Base-by-base conservation (phyloP, 1,140 invertebrate species). In the Muscidifurax raptorellus region DNA sequence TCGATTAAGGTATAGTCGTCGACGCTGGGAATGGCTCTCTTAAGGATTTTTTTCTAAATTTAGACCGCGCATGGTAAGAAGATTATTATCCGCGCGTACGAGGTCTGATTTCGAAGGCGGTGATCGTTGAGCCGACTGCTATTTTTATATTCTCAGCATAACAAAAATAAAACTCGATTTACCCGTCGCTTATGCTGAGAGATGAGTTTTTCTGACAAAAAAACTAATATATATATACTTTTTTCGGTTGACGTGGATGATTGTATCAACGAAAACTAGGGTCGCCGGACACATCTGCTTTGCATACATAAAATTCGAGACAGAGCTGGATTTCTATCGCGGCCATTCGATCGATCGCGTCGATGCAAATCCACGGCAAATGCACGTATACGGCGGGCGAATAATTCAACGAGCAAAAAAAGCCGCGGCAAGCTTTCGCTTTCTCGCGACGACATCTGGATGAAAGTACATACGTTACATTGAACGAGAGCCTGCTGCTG, bases 281-380 rank as follows among this genome's bases (percentile, higher is more conserved):
- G 36, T 40, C 36, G 36, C 15, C 52, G 22, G 52, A 59, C 22
- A 59, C 27, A 12, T 4, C 27, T 71, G 36, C 22, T 74, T 74
- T 44, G 72, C 72, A 74, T 74, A 28, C 72, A 74, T 74, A 28
- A 36, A 74, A 74, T 32, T 74, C 28, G 52, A 59, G 52, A 59
- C 52, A 18, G 22, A 59, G 52, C 18, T n/a, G 22, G 5, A 59
- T 59, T 59, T 59, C 52, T 59, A 59, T 59, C 52, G 52, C 15
- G 18, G 2, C 18, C 6, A 59, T 59, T 59, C 52, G 52, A 59
- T 59, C 52, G 52, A 59, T 59, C 52, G 15, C 52, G 22, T 18
- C 22, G 18, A 59, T n/a, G 22, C 52, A 22, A 47, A 47, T 47
- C 15, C 13, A 3, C 36, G n/a, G n/a, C 36, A 40, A 15, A 47